phyloP scores from a whole-genome alignment of 2,888 invertebrate genomes.

The Catotricha subobsoleta region DNA sequence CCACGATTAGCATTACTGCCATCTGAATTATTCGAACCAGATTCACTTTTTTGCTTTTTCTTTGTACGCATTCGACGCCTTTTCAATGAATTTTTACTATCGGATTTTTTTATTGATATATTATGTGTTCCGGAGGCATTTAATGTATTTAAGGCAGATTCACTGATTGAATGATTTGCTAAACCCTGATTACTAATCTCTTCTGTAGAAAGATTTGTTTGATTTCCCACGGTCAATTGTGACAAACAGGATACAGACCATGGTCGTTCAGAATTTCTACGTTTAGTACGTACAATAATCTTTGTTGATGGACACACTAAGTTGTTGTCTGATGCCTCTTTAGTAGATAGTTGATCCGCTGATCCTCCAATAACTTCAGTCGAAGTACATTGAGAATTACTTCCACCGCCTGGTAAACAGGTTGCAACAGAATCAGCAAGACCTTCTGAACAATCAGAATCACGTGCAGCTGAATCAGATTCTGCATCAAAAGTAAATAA shows the following conservation, averaged over 20 bases:
- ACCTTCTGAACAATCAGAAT: conserved; percentile 60
- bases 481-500: conserved; percentile 13
- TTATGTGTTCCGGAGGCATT: background rate
- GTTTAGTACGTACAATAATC: conserved; percentile 21
- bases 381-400: conserved; percentile 32
- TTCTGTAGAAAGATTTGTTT: conserved; percentile 16
- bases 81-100: conserved; percentile 28
- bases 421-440: conserved; percentile 50
- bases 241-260: conserved; percentile 81
- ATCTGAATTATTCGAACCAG: conserved; percentile 34
- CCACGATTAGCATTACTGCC: conserved; percentile 10
- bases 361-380: conserved; percentile 24
- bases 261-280: conserved; percentile 39
- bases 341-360: conserved; percentile 17
- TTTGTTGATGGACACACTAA: background rate
- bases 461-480: conserved; percentile 35
- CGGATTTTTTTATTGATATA: conserved; percentile 19
- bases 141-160: conserved; percentile 68
- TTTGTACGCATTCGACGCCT: conserved; percentile 26
- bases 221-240: conserved; percentile 40
- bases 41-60: conserved; percentile 35
- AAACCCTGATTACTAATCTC: conserved; percentile 33
- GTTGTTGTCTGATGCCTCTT: conserved; percentile 28
- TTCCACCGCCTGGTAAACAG: conserved; percentile 33
- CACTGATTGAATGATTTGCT: conserved; percentile 66